Conservation (phyloP, 2,113 vertebrate species). For the Phalacrocorax carbo region DNA sequence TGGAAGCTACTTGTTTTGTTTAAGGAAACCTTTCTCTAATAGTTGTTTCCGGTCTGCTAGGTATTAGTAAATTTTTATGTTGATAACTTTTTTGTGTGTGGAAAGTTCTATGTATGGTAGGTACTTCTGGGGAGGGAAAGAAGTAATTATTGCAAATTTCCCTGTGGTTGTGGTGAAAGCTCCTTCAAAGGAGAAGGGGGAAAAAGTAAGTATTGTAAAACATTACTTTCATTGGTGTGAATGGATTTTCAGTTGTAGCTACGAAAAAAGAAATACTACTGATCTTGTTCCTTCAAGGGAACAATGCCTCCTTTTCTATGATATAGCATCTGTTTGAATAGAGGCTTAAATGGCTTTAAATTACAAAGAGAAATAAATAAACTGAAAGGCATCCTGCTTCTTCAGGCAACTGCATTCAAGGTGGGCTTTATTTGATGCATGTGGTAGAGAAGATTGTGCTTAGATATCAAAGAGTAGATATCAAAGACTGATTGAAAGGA, state of each 20-base stretch:
- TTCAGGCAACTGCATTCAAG: background rate
- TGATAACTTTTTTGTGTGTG: background rate
- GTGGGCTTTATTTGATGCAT: background rate
- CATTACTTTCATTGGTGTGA: background rate
- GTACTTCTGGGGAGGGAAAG: background rate
- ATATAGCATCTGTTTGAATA: background rate
- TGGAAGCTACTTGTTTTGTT: background rate
- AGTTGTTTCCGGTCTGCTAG: background rate
- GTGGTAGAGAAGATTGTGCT: background rate
- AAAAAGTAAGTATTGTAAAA: background rate
- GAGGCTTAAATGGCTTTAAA: background rate
- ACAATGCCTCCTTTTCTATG: background rate
- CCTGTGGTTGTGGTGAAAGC: background rate
- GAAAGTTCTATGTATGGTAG: background rate
- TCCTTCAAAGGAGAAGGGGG: background rate
- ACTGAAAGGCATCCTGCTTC: background rate
- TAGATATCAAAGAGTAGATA: background rate
- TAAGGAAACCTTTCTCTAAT: background rate
- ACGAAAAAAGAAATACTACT: background rate
- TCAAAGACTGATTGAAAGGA: background rate
- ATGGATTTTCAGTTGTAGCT: background rate
- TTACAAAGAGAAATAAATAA: background rate
- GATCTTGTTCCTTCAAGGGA: background rate
- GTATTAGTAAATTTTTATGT: background rate
- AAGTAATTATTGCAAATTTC: background rate